Percentiles rank a stretch among this genome's conserved stretches.
Evolutionary conservation across 2,113 vertebrate genomes (phyloP).

Genomic region (Calidris pygmaea): DNA sequence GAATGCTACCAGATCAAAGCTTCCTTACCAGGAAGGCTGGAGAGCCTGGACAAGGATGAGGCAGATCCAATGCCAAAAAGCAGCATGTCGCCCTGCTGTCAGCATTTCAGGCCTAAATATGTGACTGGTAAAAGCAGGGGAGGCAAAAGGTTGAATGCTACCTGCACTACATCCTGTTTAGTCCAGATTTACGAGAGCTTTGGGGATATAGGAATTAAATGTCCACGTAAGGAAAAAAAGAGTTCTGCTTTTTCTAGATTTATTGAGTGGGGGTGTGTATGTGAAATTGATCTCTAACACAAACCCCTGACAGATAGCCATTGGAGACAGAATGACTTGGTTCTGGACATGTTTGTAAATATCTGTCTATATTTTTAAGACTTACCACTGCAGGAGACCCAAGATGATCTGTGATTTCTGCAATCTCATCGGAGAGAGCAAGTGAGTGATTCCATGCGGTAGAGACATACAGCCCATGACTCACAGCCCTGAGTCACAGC

Average conservation of each 20-base stretch:
- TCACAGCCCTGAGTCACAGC: conserved; percentile 69
- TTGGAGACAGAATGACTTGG: not conserved
- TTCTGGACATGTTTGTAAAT: conserved; percentile 33
- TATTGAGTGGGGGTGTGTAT: not conserved
- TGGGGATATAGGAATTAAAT: not conserved
- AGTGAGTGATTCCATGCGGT: conserved; percentile 39
- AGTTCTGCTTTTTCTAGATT: not conserved
- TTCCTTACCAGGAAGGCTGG: not conserved
- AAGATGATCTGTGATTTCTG: conserved; percentile 59
- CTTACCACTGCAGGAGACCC: not conserved
- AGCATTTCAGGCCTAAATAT: not conserved
- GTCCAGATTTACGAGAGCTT: not conserved
- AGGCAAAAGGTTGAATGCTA: not conserved
- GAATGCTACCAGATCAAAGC: not conserved
- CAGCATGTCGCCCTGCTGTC: not conserved
- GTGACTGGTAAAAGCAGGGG: not conserved
- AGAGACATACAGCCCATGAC: conserved; percentile 60
- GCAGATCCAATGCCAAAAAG: not conserved
- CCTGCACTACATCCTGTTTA: not conserved
- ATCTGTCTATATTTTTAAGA: conserved; percentile 14
- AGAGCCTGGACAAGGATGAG: not conserved
- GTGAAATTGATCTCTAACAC: not conserved
- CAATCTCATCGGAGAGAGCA: conserved; percentile 51
- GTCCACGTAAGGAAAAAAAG: not conserved
- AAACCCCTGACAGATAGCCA: not conserved